Base-by-base conservation (phyloP, 2,797 vertebrate species). In the Crenichthys baileyi region DNA sequence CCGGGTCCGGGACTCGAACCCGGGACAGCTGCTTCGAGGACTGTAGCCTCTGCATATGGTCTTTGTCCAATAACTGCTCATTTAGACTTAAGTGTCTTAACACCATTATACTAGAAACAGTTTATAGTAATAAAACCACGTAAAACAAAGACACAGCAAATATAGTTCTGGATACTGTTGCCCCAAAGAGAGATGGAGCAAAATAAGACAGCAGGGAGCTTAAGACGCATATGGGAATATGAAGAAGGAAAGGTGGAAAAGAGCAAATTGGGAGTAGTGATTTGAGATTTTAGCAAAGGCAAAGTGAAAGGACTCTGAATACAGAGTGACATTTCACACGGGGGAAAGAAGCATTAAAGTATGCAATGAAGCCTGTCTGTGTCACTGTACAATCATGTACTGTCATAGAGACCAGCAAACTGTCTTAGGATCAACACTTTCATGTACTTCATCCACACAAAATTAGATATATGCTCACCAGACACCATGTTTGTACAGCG, bases 331-430 rank as follows among this genome's bases (percentile, higher is more conserved):
- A 83, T 89, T 83, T 88, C 72, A 80, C 79, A 60, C 73, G 75
- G 61, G 46, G 78, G 83, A 89, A 77, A 79, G 80, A 89, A 84
- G 83, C 88, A 84, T 91, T 79, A 81, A 89, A 84, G 88, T 85
- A 87, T 88, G 87, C 88, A 85, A 91, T 88, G 90, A 89, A 81
- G 88, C 78, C 79, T 88, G 83, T 85, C 84, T 85, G 83, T 88
- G 81, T 84, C 70, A 79, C 81, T 74, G 60, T 75, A 70, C 76
- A 76, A 67, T 88, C 56, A 58, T 58, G 8, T 6, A 60, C 15
- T 22, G 3, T 51, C 20, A 12, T 31, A 2, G 48, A 48, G 56
- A 41, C 22, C 53, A 81, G 74, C 13, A 36, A 5, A 26, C 46
- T 70, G 1, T 53, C 41, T n/a, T 4, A 41, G 5, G n/a, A 48